phyloP scores from a whole-genome alignment of 2,113 vertebrate species.

The Camelus bactrianus region DNA sequence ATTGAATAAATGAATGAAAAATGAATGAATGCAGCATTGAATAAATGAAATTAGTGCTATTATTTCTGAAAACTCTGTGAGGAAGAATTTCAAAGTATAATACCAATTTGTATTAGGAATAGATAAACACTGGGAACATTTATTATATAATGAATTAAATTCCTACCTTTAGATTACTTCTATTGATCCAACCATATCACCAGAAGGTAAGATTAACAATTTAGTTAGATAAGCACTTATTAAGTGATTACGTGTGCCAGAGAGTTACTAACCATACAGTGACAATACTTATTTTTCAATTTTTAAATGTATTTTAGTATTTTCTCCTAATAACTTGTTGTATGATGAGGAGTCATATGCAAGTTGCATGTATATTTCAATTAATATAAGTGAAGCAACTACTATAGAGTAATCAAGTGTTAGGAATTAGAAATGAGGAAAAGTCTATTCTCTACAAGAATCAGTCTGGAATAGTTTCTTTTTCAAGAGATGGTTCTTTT shows the following conservation, averaged over 20 bases:
- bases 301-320: conserved; percentile 19
- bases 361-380: neutral
- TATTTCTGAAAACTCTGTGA: neutral
- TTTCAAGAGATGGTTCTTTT: neutral
- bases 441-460: neutral
- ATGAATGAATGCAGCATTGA: neutral
- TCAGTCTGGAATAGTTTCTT: neutral
- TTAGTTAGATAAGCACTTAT: neutral
- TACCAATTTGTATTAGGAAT: neutral
- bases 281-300: neutral
- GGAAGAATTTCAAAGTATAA: neutral
- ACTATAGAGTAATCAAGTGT: neutral
- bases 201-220: neutral
- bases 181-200: neutral
- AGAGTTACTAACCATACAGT: neutral
- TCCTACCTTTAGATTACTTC: neutral
- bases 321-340: neutral
- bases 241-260: neutral
- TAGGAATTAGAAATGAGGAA: neutral
- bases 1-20: neutral
- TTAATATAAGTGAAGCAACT: neutral
- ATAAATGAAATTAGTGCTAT: neutral
- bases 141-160: neutral
- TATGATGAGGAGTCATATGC: neutral
- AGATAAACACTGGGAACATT: neutral